phyloP scores from a whole-genome alignment of 2,113 vertebrate species.

The Aspiorhynchus laticeps region DNA sequence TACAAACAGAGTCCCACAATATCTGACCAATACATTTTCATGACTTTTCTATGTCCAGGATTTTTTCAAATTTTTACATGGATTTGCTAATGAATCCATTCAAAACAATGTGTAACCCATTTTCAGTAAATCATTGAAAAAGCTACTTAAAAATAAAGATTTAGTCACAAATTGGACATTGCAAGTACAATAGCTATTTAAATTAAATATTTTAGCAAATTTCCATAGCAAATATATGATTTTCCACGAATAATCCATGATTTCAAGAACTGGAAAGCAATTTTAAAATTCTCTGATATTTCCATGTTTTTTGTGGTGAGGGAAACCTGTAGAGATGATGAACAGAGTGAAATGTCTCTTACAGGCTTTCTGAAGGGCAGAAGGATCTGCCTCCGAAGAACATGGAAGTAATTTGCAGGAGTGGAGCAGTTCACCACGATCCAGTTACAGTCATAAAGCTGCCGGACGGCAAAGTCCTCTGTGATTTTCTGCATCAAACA shows the following conservation, averaged over 20 bases:
- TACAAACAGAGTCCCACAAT: background rate
- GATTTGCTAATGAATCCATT: background rate
- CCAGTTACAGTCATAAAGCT: slow-evolving; percentile 94
- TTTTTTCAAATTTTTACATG: background rate
- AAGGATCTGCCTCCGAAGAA: slow-evolving; percentile 90
- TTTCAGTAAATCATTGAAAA: background rate
- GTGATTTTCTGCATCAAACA: slow-evolving; percentile 74
- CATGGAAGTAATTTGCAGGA: slow-evolving; percentile 92
- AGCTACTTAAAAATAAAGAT: background rate
- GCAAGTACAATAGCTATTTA: background rate
- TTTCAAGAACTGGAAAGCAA: background rate
- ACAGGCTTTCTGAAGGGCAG: slow-evolving; percentile 95
- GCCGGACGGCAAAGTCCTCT: slow-evolving; percentile 83
- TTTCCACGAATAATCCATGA: background rate
- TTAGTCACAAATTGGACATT: background rate
- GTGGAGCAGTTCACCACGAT: slow-evolving; percentile 93
- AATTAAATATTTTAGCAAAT: background rate
- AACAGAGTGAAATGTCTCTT: slow-evolving; percentile 32
- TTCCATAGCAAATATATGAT: background rate
- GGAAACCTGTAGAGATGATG: background rate
- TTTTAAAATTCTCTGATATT: background rate
- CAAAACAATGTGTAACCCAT: background rate
- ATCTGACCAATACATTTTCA: background rate
- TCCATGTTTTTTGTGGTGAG: background rate
- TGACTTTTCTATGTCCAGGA: background rate